Evolutionary conservation across 2,797 vertebrate genomes (phyloP).

Genomic region (Sparidentex hasta): DNA sequence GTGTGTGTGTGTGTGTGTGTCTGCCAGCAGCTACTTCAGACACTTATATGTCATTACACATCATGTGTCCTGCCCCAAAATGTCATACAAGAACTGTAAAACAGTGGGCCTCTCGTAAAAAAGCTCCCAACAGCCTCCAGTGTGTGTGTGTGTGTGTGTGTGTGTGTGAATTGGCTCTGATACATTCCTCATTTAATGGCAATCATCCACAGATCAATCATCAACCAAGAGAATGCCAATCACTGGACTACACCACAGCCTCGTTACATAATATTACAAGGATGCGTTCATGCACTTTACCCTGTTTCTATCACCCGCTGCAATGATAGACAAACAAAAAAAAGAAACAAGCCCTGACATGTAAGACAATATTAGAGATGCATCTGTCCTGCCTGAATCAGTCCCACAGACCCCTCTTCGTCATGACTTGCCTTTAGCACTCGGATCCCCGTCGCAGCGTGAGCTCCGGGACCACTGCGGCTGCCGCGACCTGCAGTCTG

Average conservation of each 20-base stretch:
- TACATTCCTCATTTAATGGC: constrained; percentile 52
- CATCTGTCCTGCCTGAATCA: constrained; percentile 42
- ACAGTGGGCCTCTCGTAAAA: constrained; percentile 44
- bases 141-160: constrained; percentile 24
- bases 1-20: constrained; percentile 12
- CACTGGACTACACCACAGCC: constrained; percentile 29
- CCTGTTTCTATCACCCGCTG: constrained; percentile 44
- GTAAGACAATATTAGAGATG: constrained; percentile 24
- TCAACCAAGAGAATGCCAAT: constrained; percentile 41
- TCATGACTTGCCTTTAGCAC: constrained; percentile 86
- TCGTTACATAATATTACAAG: constrained; percentile 63
- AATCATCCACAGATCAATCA: constrained; percentile 62
- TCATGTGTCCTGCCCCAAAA: constrained; percentile 44
- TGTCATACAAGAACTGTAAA: constrained; percentile 39
- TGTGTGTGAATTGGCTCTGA: constrained; percentile 54
- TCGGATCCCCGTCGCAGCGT: constrained; percentile 84
- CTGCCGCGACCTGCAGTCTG: constrained; percentile 76
- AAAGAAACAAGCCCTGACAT: constrained; percentile 2
- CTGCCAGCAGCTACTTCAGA: constrained; percentile 19
- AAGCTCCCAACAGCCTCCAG: constrained; percentile 17
- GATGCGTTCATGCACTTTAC: constrained; percentile 62
- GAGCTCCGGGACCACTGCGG: constrained; percentile 77
- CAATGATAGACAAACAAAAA: no score
- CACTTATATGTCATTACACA: constrained; percentile 43
- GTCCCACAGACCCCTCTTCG: constrained; percentile 15